Evolutionary conservation across 2,113 vertebrate species (phyloP).

Genomic region (Atlantisia rogersi): DNA sequence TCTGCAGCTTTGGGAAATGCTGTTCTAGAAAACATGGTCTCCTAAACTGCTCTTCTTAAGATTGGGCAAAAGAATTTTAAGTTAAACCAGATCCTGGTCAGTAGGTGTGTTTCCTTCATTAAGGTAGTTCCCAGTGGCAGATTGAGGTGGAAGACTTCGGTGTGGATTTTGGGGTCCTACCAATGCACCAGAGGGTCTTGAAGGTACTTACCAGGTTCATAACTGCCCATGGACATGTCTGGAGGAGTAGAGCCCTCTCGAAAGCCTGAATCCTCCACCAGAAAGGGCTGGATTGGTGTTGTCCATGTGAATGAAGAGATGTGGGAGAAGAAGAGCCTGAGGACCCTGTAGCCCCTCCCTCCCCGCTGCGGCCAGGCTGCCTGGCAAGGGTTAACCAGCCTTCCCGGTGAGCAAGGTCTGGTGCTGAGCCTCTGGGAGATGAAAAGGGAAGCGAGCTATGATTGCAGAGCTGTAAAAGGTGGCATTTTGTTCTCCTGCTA

Average conservation of each 20-base stretch:
- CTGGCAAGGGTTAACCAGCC: conserved; percentile 23
- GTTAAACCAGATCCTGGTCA: neutral
- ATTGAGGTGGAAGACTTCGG: neutral
- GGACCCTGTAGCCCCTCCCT: neutral
- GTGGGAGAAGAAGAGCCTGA: neutral
- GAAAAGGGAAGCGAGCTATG: conserved; percentile 18
- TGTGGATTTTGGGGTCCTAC: neutral
- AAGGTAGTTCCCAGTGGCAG: neutral
- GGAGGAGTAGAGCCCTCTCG: neutral
- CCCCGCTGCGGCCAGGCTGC: fast-evolving
- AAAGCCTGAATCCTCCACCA: neutral
- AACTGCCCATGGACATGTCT: neutral
- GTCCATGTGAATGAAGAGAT: neutral
- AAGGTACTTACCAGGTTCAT: neutral
- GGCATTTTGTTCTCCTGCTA: conserved; percentile 22
- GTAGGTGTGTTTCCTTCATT: neutral
- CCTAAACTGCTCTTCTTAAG: neutral
- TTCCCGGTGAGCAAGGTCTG: neutral
- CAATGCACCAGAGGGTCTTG: neutral
- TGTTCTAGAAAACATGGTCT: neutral
- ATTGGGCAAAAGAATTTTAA: neutral
- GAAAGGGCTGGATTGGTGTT: neutral
- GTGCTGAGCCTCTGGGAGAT: neutral
- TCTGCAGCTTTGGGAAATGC: neutral
- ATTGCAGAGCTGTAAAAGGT: conserved; percentile 53